Conservation (phyloP, 2,113 vertebrate species). For the Heterocephalus glaber region DNA sequence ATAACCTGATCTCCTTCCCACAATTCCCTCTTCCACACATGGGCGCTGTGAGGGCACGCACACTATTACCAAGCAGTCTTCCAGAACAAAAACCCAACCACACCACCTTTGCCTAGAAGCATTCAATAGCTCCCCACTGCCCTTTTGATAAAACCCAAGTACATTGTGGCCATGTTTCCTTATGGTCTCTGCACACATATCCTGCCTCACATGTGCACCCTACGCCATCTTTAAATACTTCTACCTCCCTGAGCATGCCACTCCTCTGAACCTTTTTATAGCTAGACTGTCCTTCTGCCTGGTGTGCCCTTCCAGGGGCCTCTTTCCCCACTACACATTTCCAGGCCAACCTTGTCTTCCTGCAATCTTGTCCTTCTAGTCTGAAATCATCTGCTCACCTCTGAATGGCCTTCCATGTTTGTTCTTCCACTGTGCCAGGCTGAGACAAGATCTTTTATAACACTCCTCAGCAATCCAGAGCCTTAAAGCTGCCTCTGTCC, state of each 20-base stretch:
- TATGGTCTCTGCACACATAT: neutral
- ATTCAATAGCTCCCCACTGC: neutral
- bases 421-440: neutral
- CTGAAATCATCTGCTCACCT: neutral
- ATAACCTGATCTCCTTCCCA: neutral
- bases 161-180: neutral
- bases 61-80: neutral
- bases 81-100: neutral
- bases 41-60: neutral
- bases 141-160: neutral
- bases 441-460: neutral
- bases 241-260: neutral
- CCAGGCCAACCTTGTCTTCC: neutral
- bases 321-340: neutral
- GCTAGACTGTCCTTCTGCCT: neutral
- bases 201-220: rapidly evolving
- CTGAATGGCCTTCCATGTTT: neutral
- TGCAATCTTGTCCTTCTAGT: neutral
- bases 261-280: neutral
- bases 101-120: neutral
- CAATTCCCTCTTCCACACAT: neutral
- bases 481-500: neutral
- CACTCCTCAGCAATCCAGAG: neutral
- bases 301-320: neutral
- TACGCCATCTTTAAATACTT: neutral